Conservation (phyloP, 2,797 vertebrate species). For the Pempheris klunzingeri region DNA sequence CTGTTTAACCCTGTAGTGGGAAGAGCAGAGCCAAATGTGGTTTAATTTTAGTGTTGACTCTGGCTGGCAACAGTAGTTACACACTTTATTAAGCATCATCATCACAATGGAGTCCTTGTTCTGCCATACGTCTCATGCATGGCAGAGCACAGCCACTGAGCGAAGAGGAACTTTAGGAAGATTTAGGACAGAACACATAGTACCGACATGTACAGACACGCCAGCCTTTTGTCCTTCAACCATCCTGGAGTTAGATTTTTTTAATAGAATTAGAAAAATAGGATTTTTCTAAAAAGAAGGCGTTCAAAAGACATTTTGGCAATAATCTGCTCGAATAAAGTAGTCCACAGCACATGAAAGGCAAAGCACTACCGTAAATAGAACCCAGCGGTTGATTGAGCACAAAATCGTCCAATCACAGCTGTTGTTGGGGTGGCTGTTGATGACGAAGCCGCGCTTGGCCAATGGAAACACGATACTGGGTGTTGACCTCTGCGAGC, state of each 20-base stretch:
- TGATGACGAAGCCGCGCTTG: conserved; percentile 52
- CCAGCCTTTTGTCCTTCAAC: not conserved
- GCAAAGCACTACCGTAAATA: conserved; percentile 81
- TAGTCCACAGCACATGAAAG: conserved; percentile 73
- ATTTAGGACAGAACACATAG: not conserved
- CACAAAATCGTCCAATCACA: conserved; percentile 64
- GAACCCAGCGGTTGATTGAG: conserved; percentile 71
- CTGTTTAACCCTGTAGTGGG: conserved; percentile 49
- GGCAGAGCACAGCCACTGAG: conserved; percentile 9
- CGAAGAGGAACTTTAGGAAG: conserved; percentile 3
- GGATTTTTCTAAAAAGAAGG: not conserved
- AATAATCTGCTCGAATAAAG: conserved; percentile 53
- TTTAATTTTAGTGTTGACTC: conserved; percentile 14
- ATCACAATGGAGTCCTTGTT: conserved; percentile 18
- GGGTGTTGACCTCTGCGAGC: conserved; percentile 83
- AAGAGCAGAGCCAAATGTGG: conserved; percentile 10
- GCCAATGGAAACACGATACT: conserved; percentile 72
- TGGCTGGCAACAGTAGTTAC: not conserved
- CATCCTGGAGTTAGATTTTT: not conserved
- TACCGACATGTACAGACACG: not conserved
- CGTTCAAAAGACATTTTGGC: conserved; percentile 19
- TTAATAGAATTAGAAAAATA: not conserved
- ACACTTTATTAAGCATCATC: not conserved
- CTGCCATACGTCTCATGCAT: conserved; percentile 1
- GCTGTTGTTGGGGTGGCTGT: not conserved